Evolutionary conservation across 2,888 invertebrate species (phyloP), one percentile per base, ranked within the genome.

Genomic region (Pristionchus maxplancki): DNA sequence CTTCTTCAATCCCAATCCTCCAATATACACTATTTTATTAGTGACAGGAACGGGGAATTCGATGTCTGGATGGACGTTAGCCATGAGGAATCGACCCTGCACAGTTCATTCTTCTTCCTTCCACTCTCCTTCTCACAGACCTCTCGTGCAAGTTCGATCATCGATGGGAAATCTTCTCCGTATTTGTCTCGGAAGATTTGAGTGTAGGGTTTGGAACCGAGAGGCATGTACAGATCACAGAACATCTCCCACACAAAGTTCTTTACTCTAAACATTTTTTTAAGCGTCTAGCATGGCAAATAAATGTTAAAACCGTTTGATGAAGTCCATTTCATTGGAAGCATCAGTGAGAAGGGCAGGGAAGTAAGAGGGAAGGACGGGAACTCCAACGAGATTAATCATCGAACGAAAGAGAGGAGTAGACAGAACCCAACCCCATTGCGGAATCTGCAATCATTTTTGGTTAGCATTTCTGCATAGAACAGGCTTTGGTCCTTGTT

Each of bases 41-140:
- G 85, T 85, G 64, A 85, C 85, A 4, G 85, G 85, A 62, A 85
- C 40, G 62, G 85, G 85, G 24, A 85, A 85, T 44, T 85, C 85
- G 28, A 85, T 85, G 44, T 85, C 85, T 0, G 85, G n/a, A 44
- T 85, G 85, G 3, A 44, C 37, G 34, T 85, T 85, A 9, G 44
- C 85, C 44, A 85, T 40, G 0, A 64, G n/a, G 85, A 85, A 64
- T 37, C 62, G 31, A 37, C 83, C 83, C 83, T 83, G 34, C 48
- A 53, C 82, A 71, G n/a, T n/a, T n/a, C n/a, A n/a, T n/a, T n/a
- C n/a, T n/a, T 40, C 17, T 17, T n/a, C 8, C n/a, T 48, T 78
- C 11, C n/a, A 48, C n/a, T n/a, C n/a, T n/a, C n/a, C n/a, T n/a
- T n/a, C n/a, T n/a, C 1, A 1, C n/a, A 2, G 17, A 83, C 83